Percentiles rank a stretch among this genome's conserved stretches.
Evolutionary conservation across 37 sponge, comb jelly and placozoan species (phyloP).

Genomic region (Mnemiopsis leidyi): DNA sequence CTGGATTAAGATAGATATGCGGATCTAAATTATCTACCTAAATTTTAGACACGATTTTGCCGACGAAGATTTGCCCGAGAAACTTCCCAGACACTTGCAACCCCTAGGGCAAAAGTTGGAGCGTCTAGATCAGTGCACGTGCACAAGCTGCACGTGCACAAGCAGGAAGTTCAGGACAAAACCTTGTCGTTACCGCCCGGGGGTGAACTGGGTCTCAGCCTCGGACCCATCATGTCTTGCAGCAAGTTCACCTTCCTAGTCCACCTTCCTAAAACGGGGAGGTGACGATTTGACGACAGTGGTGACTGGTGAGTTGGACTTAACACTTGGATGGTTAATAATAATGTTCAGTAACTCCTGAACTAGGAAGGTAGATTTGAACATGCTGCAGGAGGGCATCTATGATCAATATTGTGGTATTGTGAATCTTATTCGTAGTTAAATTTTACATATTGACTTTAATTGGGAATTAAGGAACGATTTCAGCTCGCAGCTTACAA

Average conservation of each 20-base stretch:
- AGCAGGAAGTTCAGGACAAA: neutral
- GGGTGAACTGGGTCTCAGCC: neutral
- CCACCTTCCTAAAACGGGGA: too few relatives aligned
- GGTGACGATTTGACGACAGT: too few relatives aligned
- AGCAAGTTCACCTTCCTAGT: neutral
- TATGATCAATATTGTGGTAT: too few relatives aligned
- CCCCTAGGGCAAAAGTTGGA: conserved; percentile 49
- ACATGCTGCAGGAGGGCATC: neutral
- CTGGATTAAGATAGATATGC: too few relatives aligned
- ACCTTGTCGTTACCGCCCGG: neutral
- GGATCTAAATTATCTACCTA: too few relatives aligned
- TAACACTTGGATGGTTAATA: too few relatives aligned
- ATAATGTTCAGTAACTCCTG: too few relatives aligned
- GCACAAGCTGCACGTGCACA: neutral
- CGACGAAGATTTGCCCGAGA: neutral
- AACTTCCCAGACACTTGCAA: conserved; percentile 37
- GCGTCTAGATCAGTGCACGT: neutral
- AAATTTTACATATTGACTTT: too few relatives aligned
- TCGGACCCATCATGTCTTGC: conserved; percentile 51
- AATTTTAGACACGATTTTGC: neutral
- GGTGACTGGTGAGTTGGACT: too few relatives aligned
- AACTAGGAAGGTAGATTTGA: neutral
- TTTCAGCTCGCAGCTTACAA: too few relatives aligned
- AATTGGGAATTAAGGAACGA: too few relatives aligned
- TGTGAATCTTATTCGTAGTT: too few relatives aligned